Evolutionary conservation across 2,888 invertebrate genomes (phyloP).

Genomic region (Spisula solida): DNA sequence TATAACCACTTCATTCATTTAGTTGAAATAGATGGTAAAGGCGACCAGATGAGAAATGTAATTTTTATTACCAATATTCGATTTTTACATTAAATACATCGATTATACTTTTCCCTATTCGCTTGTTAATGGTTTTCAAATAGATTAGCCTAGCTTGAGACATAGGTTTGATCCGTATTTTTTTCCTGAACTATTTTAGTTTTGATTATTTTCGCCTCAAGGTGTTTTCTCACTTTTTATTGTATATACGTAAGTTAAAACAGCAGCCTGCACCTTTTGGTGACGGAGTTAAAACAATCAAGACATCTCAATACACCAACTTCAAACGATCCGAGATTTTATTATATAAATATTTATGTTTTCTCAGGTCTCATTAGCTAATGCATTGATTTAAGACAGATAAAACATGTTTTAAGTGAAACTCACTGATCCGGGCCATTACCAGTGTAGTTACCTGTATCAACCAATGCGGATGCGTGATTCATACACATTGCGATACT

Average conservation of each 20-base stretch:
- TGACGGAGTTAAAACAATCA: constrained; percentile 27
- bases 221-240: not conserved
- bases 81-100: constrained; percentile 8
- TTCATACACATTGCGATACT: not conserved
- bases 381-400: constrained; percentile 25
- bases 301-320: not conserved
- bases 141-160: not conserved
- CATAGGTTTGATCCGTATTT: not conserved
- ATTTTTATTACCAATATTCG: constrained; percentile 24
- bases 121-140: not conserved
- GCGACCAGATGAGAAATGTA: not conserved
- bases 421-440: not conserved
- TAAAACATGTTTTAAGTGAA: constrained; percentile 6
- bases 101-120: not conserved
- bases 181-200: not conserved
- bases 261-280: constrained; percentile 1
- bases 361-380: constrained; percentile 28
- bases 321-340: constrained; percentile 28
- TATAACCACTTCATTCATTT: not conserved
- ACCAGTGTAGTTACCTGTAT: not conserved
- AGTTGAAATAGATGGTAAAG: not conserved
- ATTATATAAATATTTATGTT: constrained; percentile 32
- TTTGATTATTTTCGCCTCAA: not conserved
- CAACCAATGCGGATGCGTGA: not conserved
- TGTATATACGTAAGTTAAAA: not conserved